These are phyloP conservation scores for Pungitius pungitius DNA, from an alignment of 2,113 vertebrate species.

Conservation along the genomic window DNA sequence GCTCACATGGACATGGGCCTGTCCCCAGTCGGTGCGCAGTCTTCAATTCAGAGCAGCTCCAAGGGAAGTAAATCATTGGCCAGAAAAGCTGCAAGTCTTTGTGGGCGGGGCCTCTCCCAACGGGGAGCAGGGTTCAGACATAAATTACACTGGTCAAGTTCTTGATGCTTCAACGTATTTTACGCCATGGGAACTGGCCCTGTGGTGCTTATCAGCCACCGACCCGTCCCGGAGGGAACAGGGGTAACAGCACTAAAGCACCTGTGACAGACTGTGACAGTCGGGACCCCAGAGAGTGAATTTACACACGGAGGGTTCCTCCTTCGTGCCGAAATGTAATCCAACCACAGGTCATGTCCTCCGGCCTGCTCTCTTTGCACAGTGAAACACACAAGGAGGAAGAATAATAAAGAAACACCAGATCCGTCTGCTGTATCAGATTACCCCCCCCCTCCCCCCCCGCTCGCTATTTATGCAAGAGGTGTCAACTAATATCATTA, in stretches of 20 bases:
- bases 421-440: constrained; percentile 51
- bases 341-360: constrained; percentile 64
- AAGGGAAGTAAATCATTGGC: constrained; percentile 65
- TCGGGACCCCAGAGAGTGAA: constrained; percentile 48
- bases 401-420: constrained; percentile 53
- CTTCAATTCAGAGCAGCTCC: constrained; percentile 54
- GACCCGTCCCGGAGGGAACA: constrained; percentile 12
- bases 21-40: constrained; percentile 51
- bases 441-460: constrained; percentile 50
- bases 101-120: constrained; percentile 51
- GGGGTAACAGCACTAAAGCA: constrained; percentile 11
- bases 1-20: constrained; percentile 43
- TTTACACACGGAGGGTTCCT: constrained; percentile 62
- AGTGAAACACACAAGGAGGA: constrained; percentile 44
- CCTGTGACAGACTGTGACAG: constrained; percentile 65
- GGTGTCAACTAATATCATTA: constrained; percentile 67
- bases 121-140: constrained; percentile 65
- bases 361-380: constrained; percentile 40
- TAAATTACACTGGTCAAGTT: constrained; percentile 64
- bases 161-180: constrained; percentile 50
- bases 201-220: constrained; percentile 17
- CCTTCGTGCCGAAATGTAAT: constrained; percentile 45
- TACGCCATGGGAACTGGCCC: constrained; percentile 47
- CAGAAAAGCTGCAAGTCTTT: constrained; percentile 22
- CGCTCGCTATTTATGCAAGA: constrained; percentile 57